Percentiles rank a stretch among this genome's conserved stretches.
These are phyloP conservation scores for Eudyptes chrysolophus DNA, from an alignment of 2,113 vertebrate genomes.

Conservation along the genomic window DNA sequence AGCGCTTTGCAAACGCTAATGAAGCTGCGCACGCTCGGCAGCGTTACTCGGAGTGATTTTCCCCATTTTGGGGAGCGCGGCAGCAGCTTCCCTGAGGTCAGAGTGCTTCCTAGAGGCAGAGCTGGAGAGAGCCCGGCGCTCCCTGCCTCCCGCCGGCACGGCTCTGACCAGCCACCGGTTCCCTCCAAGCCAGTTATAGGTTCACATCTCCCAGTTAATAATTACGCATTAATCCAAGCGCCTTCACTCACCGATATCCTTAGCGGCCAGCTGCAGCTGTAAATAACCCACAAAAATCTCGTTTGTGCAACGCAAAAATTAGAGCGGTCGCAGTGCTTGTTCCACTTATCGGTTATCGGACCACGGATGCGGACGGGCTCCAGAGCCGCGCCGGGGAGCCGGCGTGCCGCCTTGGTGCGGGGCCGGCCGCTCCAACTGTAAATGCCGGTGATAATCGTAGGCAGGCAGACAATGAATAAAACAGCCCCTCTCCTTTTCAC, in stretches of 20 bases:
- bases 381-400: accelerated
- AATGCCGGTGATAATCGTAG: not conserved
- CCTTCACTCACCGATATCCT: not conserved
- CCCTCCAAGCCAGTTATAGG: not conserved
- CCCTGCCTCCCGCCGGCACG: not conserved
- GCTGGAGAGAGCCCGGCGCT: not conserved
- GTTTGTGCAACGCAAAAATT: not conserved
- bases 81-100: not conserved
- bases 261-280: not conserved
- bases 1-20: accelerated
- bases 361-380: not conserved
- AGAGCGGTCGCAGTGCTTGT: not conserved
- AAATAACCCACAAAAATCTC: not conserved
- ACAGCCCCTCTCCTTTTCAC: not conserved
- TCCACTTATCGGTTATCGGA: accelerated
- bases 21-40: accelerated
- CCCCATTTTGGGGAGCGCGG: accelerated
- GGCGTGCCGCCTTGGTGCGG: accelerated
- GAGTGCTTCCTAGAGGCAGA: conserved; percentile 17
- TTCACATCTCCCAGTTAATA: not conserved
- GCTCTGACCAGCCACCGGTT: not conserved
- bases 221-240: not conserved
- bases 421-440: not conserved
- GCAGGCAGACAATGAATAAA: too few relatives aligned
- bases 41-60: accelerated